These are phyloP conservation scores for Pionites leucogaster DNA, from an alignment of 2,113 vertebrate genomes.

Conservation along the genomic window DNA sequence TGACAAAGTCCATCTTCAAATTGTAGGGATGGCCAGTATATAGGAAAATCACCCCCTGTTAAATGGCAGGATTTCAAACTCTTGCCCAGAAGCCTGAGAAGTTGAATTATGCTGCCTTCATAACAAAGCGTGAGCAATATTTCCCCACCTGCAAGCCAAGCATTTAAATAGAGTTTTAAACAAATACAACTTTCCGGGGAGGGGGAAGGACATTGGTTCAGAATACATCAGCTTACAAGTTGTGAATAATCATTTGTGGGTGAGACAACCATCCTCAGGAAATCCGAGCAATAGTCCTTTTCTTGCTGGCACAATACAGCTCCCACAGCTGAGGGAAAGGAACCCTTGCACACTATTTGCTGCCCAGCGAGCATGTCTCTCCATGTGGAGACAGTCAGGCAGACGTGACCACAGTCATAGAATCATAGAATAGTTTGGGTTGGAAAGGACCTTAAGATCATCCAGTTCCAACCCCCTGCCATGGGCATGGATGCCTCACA, in stretches of 20 bases:
- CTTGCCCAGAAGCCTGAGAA: slow-evolving; percentile 9
- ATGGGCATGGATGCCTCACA: too few relatives aligned
- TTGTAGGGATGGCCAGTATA: neutral
- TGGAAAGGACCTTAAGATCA: too few relatives aligned
- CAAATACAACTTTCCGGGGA: slow-evolving; percentile 31
- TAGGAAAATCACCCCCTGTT: neutral
- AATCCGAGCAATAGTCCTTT: slow-evolving; percentile 42
- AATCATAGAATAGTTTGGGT: neutral
- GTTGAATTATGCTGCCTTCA: neutral
- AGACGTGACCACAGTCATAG: accelerated
- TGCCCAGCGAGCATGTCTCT: accelerated
- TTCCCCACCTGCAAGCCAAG: slow-evolving; percentile 62
- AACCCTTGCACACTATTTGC: neutral
- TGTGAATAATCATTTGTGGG: slow-evolving; percentile 22
- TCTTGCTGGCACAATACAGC: slow-evolving; percentile 22
- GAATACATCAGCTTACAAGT: neutral
- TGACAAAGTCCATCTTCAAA: neutral
- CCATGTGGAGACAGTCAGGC: accelerated
- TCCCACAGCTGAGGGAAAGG: slow-evolving; percentile 19
- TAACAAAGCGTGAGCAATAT: slow-evolving; percentile 55
- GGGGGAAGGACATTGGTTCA: neutral
- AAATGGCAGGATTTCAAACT: neutral
- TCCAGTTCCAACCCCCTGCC: too few relatives aligned
- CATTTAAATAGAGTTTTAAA: slow-evolving; percentile 50
- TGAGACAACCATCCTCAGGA: slow-evolving; percentile 63